Conservation (phyloP, 2,888 invertebrate genomes). For the Lucinisca nassula region DNA sequence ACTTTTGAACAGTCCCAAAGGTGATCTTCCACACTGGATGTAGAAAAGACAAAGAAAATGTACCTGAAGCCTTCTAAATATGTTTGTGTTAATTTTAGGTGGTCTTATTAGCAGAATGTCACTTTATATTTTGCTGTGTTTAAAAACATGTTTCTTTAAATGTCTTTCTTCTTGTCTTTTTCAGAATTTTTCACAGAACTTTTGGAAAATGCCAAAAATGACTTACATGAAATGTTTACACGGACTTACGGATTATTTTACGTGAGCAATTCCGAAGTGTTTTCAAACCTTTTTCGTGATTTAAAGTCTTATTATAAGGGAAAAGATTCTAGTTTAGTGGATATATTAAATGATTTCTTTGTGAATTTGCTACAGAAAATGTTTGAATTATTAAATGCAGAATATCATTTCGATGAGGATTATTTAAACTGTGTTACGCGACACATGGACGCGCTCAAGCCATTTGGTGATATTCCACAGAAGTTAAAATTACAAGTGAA, state of each 20-base stretch:
- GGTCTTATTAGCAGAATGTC: no score
- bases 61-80: no score
- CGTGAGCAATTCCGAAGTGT: constrained; percentile 97
- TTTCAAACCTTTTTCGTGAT: constrained; percentile 96
- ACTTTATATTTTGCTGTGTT: no score
- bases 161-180: constrained; percentile 83
- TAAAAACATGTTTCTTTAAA: no score
- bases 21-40: no score
- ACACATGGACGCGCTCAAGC: constrained; percentile 97
- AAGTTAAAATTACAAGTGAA: constrained; percentile 96
- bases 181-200: constrained; percentile 97
- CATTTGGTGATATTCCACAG: constrained; percentile 98
- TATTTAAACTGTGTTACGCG: constrained; percentile 96
- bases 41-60: no score
- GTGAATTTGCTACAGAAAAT: constrained; percentile 97
- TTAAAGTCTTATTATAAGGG: constrained; percentile 96
- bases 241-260: constrained; percentile 98
- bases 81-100: no score
- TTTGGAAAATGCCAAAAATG: constrained; percentile 93
- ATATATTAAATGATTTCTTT: constrained; percentile 97
- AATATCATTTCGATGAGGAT: constrained; percentile 94
- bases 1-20: no score
- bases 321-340: constrained; percentile 92
- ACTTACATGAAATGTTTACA: constrained; percentile 98
- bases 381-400: constrained; percentile 96